Conservation (phyloP, 2,113 vertebrate species). For the Spermophilus dauricus region DNA sequence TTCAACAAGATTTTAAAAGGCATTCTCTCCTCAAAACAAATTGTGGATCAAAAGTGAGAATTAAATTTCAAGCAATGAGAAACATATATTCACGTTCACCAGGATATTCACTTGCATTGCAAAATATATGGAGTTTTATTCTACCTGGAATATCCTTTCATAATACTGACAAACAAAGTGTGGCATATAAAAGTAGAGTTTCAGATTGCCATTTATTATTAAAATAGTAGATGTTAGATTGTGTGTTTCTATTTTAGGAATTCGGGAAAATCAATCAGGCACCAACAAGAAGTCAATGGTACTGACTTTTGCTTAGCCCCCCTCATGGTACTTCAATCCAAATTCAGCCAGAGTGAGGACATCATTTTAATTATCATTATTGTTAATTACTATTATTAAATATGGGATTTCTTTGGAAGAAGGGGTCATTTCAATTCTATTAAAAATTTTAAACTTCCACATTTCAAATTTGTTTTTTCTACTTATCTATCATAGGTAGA, state of each 20-base stretch:
- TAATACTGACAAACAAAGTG: not conserved
- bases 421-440: not conserved
- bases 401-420: not conserved
- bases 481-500: too few species aligned
- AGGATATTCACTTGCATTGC: not conserved
- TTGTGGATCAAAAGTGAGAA: slow-evolving; percentile 20
- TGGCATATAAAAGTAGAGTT: not conserved
- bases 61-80: not conserved
- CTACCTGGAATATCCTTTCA: not conserved
- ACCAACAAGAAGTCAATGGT: not conserved
- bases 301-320: not conserved
- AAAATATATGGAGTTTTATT: not conserved
- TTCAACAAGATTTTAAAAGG: not conserved
- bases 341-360: not conserved
- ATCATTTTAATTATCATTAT: not conserved
- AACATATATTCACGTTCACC: not conserved
- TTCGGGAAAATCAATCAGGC: not conserved
- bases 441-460: not conserved
- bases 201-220: not conserved
- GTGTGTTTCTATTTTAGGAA: not conserved
- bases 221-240: not conserved
- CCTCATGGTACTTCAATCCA: too few species aligned
- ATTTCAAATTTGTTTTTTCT: not conserved
- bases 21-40: not conserved
- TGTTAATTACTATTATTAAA: not conserved